Base-by-base conservation (phyloP, 2,888 invertebrate species). In the Chrysodeixis includens region DNA sequence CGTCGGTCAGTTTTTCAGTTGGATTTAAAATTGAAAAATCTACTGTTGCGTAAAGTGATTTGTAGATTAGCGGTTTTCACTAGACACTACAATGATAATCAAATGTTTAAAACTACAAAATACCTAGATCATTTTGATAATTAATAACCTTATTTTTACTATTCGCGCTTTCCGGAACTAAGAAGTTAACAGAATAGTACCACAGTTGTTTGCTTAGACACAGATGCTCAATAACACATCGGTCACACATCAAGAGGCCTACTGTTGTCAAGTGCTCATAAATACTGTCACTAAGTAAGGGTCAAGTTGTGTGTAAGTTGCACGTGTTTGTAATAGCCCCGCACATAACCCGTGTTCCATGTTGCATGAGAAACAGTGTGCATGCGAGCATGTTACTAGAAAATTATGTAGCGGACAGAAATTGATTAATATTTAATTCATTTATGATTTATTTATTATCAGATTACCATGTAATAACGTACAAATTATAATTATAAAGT, bases 191-290 rank as follows among this genome's bases (percentile, higher is more conserved):
- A 26, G 6, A 7, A 40, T 14, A 40, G n/a, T 35, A 40, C 14
- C 1, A 35, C 35, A 32, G 32, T 10, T 35, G 14, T 14, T n/a
- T 40, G 40, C 40, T n/a, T 40, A 40, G n/a, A 40, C 40, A 6
- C 40, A 40, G 40, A n/a, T 40, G n/a, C 14, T n/a, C 40, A 40
- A 40, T 40, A 40, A 40, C 40, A 54, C 9, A 71, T 71, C 62
- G 56, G 52, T 73, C 64, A 70, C 66, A 70, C 64, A 62, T 61
- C 51, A 55, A 52, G 64, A 56, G 12, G 53, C 53, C 64, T 69
- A 44, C 71, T 71, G 74, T 49, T 64, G 70, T 71, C 62, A 74
- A 76, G 64, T 51, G 66, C 62, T 62, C 66, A 52, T 76, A 76
- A 75, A 73, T 65, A 70, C 64, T 22, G 61, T 49, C 57, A 56